Evolutionary conservation across 2,888 invertebrate species (phyloP).

Genomic region (Meganola albula): DNA sequence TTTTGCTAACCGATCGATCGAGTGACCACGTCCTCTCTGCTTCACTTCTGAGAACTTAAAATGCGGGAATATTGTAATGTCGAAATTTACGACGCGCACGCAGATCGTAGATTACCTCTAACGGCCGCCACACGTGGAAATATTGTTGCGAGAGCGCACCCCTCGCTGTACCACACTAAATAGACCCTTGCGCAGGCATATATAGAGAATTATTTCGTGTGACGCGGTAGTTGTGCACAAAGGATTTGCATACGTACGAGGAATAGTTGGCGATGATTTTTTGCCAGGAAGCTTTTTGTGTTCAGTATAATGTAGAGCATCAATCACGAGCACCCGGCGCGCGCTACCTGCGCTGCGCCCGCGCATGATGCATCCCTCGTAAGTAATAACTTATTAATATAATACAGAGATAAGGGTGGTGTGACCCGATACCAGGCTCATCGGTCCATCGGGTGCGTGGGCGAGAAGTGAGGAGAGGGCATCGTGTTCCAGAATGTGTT

Average conservation of each 20-base stretch:
- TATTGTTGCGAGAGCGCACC: conserved; percentile 11
- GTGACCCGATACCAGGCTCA: too few species aligned
- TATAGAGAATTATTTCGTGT: too few species aligned
- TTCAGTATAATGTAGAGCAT: conserved; percentile 22
- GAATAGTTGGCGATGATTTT: conserved; percentile 26
- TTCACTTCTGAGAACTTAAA: conserved; percentile 9
- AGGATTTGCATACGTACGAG: conserved; percentile 36
- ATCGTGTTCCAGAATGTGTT: too few species aligned
- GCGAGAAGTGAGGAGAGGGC: too few species aligned
- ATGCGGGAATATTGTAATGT: conserved; percentile 15
- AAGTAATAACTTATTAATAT: conserved; percentile 9
- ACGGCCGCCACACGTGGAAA: conserved; percentile 6
- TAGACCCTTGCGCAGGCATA: too few species aligned
- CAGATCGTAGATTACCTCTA: conserved; percentile 23
- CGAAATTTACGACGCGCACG: conserved; percentile 26
- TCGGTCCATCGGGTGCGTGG: too few species aligned
- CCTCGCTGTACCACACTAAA: too few species aligned
- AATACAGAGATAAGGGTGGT: conserved; percentile 3
- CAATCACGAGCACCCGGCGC: conserved; percentile 29
- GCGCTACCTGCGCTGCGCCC: conserved; percentile 29
- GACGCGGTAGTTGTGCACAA: conserved; percentile 12
- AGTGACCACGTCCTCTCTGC: neutral
- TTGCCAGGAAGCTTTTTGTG: conserved; percentile 37
- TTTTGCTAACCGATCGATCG: conserved; percentile 10
- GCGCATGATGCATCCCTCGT: conserved; percentile 4